Percentiles rank a stretch among this genome's conserved stretches.
phyloP scores from a whole-genome alignment of 2,888 invertebrate genomes.

The Parnassius mnemosyne region DNA sequence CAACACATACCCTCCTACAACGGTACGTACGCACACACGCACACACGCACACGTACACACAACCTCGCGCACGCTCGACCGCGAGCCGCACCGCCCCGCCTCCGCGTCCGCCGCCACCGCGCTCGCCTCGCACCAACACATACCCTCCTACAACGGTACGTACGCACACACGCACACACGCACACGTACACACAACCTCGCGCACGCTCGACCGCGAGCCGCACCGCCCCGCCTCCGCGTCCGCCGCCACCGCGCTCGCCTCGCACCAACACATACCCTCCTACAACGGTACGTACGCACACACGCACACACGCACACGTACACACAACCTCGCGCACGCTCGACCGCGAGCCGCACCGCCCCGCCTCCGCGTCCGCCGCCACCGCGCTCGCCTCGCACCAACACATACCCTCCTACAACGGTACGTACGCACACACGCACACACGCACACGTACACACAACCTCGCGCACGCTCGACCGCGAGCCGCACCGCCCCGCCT shows the following conservation, averaged over 20 bases:
- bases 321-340: constrained; percentile 95
- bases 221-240: constrained; percentile 71
- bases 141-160: constrained; percentile 92
- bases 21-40: constrained; percentile 81
- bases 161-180: no score
- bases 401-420: constrained; percentile 88
- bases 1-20: constrained; percentile 87
- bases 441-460: no score
- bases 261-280: constrained; percentile 80
- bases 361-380: constrained; percentile 80
- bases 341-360: constrained; percentile 88
- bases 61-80: constrained; percentile 96
- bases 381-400: constrained; percentile 69
- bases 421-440: constrained; percentile 81
- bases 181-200: no score
- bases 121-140: constrained; percentile 66
- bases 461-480: constrained; percentile 96
- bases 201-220: constrained; percentile 94
- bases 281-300: constrained; percentile 86
- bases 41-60: no score
- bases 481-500: constrained; percentile 79
- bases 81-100: constrained; percentile 80
- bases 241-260: constrained; percentile 82
- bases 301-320: no score
- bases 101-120: constrained; percentile 83